Conservation (phyloP, 2,797 vertebrate genomes). For the Ctenopoma multispine region DNA sequence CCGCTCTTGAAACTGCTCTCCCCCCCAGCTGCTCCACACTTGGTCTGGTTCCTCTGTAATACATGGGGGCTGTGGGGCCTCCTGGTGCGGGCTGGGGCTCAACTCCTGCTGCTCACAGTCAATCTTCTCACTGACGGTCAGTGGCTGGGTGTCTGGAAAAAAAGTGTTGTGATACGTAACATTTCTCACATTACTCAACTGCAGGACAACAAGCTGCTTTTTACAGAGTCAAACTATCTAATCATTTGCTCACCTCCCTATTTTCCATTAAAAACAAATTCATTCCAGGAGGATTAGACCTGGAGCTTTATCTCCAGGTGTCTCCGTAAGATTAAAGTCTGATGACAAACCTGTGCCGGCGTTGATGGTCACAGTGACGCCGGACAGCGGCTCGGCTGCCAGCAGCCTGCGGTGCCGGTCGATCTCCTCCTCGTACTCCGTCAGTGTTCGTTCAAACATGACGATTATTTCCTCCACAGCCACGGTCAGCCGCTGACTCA, state of each 20-base stretch:
- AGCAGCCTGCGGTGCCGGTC: constrained; percentile 13
- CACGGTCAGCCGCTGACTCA: constrained; percentile 21
- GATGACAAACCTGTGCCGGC: neutral
- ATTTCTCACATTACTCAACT: too few relatives aligned
- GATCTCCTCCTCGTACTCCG: constrained; percentile 34
- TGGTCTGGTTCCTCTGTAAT: constrained; percentile 33
- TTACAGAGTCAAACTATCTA: too few relatives aligned
- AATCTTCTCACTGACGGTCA: neutral
- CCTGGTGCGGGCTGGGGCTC: neutral
- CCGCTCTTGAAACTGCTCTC: neutral
- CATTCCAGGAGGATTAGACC: too few relatives aligned
- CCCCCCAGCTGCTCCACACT: neutral
- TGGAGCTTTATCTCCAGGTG: too few relatives aligned
- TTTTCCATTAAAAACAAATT: too few relatives aligned
- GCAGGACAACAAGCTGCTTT: too few relatives aligned
- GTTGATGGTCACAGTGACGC: neutral
- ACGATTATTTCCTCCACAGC: constrained; percentile 40
- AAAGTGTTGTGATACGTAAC: too few relatives aligned
- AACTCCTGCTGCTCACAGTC: neutral
- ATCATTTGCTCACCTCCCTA: too few relatives aligned
- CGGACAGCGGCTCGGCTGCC: neutral
- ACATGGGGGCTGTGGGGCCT: neutral
- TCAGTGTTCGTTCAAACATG: constrained; percentile 23
- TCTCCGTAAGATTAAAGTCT: too few relatives aligned
- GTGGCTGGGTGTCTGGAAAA: neutral